Conservation (phyloP, 2,888 invertebrate genomes). For the Erebia epiphron region DNA sequence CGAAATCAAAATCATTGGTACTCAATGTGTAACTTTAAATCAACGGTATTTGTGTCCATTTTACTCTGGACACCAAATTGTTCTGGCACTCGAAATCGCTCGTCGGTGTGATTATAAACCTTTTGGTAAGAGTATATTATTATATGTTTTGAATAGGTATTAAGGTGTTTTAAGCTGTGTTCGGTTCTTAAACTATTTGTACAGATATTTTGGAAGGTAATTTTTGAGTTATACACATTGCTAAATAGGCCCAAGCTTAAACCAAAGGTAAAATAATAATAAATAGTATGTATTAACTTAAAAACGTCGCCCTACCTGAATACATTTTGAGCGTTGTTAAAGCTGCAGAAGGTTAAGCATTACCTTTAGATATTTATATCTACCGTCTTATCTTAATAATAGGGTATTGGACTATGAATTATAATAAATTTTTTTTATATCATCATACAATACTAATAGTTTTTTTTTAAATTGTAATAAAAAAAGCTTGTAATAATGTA, state of each 20-base stretch:
- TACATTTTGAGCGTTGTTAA: slow-evolving; percentile 66
- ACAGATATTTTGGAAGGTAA: slow-evolving; percentile 4
- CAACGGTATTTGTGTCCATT: too few relatives aligned
- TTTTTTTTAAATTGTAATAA: neutral
- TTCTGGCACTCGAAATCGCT: too few relatives aligned
- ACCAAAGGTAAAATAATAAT: slow-evolving; percentile 45
- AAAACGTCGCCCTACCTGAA: slow-evolving; percentile 51
- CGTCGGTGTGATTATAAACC: too few relatives aligned
- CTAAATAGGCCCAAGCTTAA: slow-evolving; percentile 27
- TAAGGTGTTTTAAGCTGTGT: neutral
- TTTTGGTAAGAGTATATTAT: neutral
- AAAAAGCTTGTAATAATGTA: neutral
- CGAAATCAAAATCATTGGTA: too few relatives aligned
- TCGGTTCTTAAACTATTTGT: slow-evolving; percentile 2
- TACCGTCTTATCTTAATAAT: slow-evolving; percentile 5
- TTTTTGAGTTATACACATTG: neutral
- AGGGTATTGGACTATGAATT: slow-evolving; percentile 1
- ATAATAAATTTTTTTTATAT: neutral
- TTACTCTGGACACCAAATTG: too few relatives aligned
- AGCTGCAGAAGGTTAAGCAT: slow-evolving; percentile 55
- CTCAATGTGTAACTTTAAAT: too few relatives aligned
- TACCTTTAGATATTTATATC: slow-evolving; percentile 40
- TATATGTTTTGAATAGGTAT: neutral
- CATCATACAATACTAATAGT: neutral
- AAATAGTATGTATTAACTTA: slow-evolving; percentile 63